Base-by-base conservation (phyloP, 2,113 vertebrate genomes). In the Amia ocellicauda region DNA sequence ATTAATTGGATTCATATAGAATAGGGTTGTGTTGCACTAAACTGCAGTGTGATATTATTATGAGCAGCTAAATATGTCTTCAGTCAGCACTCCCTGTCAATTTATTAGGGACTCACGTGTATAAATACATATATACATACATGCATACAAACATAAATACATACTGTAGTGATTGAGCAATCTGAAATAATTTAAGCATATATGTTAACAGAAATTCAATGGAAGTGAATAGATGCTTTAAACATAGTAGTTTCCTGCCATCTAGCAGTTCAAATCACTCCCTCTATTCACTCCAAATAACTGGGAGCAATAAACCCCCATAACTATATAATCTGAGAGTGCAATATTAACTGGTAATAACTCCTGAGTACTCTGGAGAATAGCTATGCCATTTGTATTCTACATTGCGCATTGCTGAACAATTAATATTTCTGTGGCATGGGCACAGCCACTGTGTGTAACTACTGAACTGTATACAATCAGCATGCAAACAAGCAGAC, bases 321-420 rank as follows among this genome's bases (percentile, higher is more conserved):
- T 36, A 50, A 14, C 36, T 47, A 47, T 16, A 47, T 11, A 11
- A 47, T 54, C 51, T 24, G 20, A 54, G n/a, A 22, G 20, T 54
- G 20, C 24, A 54, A 3, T 50, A 50, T 50, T 22, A 54, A 27
- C 51, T 54, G 20, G 51, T 54, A 54, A 54, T 54, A 54, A 27
- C 3, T 11, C 8, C 49, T 24, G 22, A 14, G 56, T 63, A 69
- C 68, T 76, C 69, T 2, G 63, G 66, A 70, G 73, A 73, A 56
- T 68, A 56, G 43, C 63, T 74, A 68, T 55, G 45, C 54, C 52
- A 63, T 74, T 66, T 72, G 65, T 72, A 76, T 74, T 70, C 69
- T 52, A 60, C 54, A 64, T 26, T 60, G 62, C 70, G 56, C 67
- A 75, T 55, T 69, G 67, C 16, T 47, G 62, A 64, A 53, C 41